Conservation (phyloP, 1,140 invertebrate genomes). For the Lethrus apterus region DNA sequence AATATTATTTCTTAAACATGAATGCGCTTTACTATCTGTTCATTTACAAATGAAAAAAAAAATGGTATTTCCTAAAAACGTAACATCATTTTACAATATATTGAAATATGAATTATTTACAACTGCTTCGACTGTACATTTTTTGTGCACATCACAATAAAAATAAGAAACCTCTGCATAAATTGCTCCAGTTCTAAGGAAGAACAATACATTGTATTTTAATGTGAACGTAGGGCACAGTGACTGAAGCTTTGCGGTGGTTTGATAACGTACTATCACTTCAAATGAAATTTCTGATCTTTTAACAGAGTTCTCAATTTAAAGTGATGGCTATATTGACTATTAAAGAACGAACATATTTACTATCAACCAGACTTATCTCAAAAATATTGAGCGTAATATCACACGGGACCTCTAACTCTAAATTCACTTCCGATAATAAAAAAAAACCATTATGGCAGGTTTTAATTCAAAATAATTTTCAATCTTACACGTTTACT, state of each 20-base stretch:
- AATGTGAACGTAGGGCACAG: slow-evolving; percentile 17
- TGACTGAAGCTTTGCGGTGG: slow-evolving; percentile 15
- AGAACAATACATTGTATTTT: slow-evolving; percentile 30
- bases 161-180: slow-evolving; percentile 25
- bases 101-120: too few relatives aligned
- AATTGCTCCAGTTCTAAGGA: slow-evolving; percentile 24
- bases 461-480: slow-evolving; percentile 19
- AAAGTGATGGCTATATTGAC: too few relatives aligned
- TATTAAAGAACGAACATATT: slow-evolving; percentile 12
- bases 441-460: slow-evolving; percentile 3
- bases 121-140: too few relatives aligned
- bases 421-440: slow-evolving; percentile 12
- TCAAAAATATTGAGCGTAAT: slow-evolving; percentile 32
- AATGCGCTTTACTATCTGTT: background rate
- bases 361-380: slow-evolving; percentile 18
- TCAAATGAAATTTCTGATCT: background rate
- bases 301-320: too few relatives aligned
- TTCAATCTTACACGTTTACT: slow-evolving; percentile 15
- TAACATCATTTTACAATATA: slow-evolving; percentile 10
- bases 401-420: slow-evolving; percentile 36
- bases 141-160: too few relatives aligned
- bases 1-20: background rate
- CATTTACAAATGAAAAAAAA: slow-evolving; percentile 11
- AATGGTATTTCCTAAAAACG: slow-evolving; percentile 13
- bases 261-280: slow-evolving; percentile 3